Percentiles rank a stretch among this genome's conserved stretches.
phyloP scores from a whole-genome alignment of 2,113 vertebrate genomes.

The Clarias macrocephalus region DNA sequence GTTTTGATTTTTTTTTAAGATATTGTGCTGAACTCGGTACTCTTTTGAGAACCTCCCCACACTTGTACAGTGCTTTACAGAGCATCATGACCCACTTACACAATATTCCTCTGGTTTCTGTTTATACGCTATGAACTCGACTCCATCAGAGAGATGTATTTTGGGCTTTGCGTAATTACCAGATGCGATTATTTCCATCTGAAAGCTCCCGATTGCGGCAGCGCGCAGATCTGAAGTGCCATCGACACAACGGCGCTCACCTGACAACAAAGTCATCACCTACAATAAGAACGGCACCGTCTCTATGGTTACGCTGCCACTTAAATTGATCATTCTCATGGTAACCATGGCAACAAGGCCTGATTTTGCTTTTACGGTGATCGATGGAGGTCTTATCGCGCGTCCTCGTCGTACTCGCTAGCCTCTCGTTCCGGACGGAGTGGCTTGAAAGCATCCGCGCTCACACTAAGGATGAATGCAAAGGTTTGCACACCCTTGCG shows the following conservation, averaged over 20 bases:
- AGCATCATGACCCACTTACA: neutral
- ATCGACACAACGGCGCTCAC: conserved; percentile 26
- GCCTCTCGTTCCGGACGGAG: neutral
- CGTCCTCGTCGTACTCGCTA: neutral
- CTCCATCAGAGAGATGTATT: neutral
- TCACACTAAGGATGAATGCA: neutral
- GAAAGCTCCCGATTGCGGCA: neutral
- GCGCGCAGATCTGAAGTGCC: conserved; percentile 1
- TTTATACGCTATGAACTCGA: neutral
- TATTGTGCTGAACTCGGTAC: neutral
- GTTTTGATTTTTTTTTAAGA: too few species aligned
- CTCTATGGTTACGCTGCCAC: conserved; percentile 67
- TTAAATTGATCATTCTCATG: conserved; percentile 59
- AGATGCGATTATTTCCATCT: neutral
- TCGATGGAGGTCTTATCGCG: conserved; percentile 32
- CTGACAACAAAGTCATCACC: conserved; percentile 46
- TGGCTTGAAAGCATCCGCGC: neutral
- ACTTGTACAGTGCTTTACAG: neutral
- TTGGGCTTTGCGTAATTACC: neutral
- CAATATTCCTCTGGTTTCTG: neutral
- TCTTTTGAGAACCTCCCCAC: neutral
- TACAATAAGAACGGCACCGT: conserved; percentile 52
- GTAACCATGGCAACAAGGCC: conserved; percentile 65
- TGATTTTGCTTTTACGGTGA: conserved; percentile 53
- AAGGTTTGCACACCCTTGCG: neutral